Evolutionary conservation across 2,888 invertebrate species (phyloP).

Genomic region (Nemotelus nigrinus): DNA sequence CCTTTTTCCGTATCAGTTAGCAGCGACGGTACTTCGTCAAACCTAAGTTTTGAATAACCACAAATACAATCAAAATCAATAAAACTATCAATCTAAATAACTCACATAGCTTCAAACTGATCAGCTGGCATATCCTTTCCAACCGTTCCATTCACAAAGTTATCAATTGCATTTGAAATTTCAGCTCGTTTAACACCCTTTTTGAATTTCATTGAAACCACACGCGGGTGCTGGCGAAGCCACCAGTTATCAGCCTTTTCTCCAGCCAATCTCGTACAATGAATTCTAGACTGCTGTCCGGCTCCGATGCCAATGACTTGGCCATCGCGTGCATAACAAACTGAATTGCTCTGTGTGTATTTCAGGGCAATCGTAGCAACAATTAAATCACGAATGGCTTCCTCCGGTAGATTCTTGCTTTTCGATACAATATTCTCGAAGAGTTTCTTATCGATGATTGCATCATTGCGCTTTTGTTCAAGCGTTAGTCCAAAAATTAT

Average conservation of each 20-base stretch:
- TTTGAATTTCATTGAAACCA: slow-evolving; percentile 84
- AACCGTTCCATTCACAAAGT: slow-evolving; percentile 90
- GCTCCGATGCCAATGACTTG: slow-evolving; percentile 95
- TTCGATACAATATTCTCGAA: slow-evolving; percentile 85
- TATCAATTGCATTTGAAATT: slow-evolving; percentile 94
- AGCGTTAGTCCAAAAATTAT: slow-evolving; percentile 85
- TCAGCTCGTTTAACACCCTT: slow-evolving; percentile 88
- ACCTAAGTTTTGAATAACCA: slow-evolving; percentile 54
- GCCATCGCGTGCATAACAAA: slow-evolving; percentile 89
- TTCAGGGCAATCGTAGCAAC: slow-evolving; percentile 97
- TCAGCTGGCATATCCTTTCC: slow-evolving; percentile 85
- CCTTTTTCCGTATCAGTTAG: slow-evolving; percentile 74
- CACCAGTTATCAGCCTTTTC: slow-evolving; percentile 99
- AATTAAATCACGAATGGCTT: slow-evolving; percentile 87
- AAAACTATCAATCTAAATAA: slow-evolving; percentile 56
- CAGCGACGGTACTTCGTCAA: slow-evolving; percentile 72
- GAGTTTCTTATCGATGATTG: slow-evolving; percentile 77
- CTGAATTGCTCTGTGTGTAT: slow-evolving; percentile 98
- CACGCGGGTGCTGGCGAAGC: slow-evolving; percentile 91
- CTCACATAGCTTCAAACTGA: slow-evolving; percentile 80
- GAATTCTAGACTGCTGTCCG: slow-evolving; percentile 98
- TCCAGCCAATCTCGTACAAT: slow-evolving; percentile 96
- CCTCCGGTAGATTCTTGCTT: slow-evolving; percentile 74
- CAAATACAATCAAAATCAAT: not conserved
- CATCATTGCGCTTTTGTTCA: slow-evolving; percentile 91